Evolutionary conservation across 2,888 invertebrate genomes (phyloP), one percentile per base, ranked within the genome.

Genomic region (Sabellastarte sp.): DNA sequence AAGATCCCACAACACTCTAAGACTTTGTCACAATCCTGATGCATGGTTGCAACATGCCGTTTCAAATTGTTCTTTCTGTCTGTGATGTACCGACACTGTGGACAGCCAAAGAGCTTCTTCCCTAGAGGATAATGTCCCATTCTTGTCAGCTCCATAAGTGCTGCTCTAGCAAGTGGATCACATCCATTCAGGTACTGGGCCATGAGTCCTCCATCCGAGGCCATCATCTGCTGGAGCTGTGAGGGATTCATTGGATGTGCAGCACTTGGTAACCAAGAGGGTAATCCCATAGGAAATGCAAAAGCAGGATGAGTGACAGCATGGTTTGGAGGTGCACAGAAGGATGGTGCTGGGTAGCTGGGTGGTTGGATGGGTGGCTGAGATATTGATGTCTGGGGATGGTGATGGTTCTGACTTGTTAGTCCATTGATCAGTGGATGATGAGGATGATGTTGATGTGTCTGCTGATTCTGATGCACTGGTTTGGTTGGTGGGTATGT

Each of bases 41-140:
- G 84, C 84, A 85, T 84, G 1, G 84, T 84, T 2, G 78, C 72
- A 32, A 82, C 77, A 71, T 85, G 85, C 2, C 85, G 72, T 64
- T 83, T 83, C 50, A 84, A 76, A 67, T 85, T 85, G 70, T 81
- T 82, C 69, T 81, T 84, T 5, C 69, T 69, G 70, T 82, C 80
- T 1, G 82, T 83, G n/a, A 72, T 67, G 63, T 83, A 83, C 29
- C 73, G 67, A 63, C 81, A 81, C 61, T 79, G 77, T 0, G 76
- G 74, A 62, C 80, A 80, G 1, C 78, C 77, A 64, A 73, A 76
- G 5, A 69, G 57, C 59, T 74, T 74, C 62, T 70, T 70, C 5
- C 65, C 53, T 5, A 53, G 53, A 5, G 53, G 53, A 26, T 53
- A 53, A 10, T 53, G 53, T 5, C 53, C 53, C 53, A 53, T 53